These are phyloP conservation scores for Aspidiotus destructor DNA, from an alignment of 2,888 invertebrate species.

Conservation along the genomic window DNA sequence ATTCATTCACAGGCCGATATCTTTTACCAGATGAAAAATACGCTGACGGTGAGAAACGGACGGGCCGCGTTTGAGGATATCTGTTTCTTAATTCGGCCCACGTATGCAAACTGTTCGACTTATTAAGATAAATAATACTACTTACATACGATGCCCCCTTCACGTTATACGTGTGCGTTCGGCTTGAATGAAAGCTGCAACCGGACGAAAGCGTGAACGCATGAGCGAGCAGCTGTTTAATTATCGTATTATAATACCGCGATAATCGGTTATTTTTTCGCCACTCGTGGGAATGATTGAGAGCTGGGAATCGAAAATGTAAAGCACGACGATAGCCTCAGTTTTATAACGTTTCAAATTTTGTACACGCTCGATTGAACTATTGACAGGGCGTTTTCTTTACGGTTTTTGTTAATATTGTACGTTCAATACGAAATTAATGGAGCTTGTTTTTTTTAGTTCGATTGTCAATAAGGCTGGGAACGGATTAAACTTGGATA, in stretches of 20 bases:
- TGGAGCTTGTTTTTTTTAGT: too few species aligned
- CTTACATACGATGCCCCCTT: too few species aligned
- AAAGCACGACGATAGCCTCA: background rate
- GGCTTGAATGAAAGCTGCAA: background rate
- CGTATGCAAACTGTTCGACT: conserved; percentile 1
- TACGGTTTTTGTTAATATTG: too few species aligned
- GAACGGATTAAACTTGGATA: too few species aligned
- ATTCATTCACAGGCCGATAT: background rate
- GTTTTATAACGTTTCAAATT: background rate
- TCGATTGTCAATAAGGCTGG: too few species aligned
- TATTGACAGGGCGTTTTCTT: too few species aligned
- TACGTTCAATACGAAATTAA: too few species aligned
- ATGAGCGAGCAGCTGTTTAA: conserved; percentile 4
- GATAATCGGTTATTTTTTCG: background rate
- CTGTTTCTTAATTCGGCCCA: background rate
- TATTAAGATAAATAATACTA: background rate
- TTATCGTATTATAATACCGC: background rate
- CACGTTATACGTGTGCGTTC: background rate
- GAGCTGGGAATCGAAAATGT: background rate
- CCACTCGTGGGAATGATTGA: background rate
- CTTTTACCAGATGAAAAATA: background rate
- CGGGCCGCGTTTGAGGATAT: background rate
- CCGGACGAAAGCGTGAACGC: background rate
- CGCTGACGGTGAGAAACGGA: background rate
- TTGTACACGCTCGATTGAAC: background rate